phyloP scores from a whole-genome alignment of 2,797 vertebrate genomes.

The Phaenicophaeus curvirostris region DNA sequence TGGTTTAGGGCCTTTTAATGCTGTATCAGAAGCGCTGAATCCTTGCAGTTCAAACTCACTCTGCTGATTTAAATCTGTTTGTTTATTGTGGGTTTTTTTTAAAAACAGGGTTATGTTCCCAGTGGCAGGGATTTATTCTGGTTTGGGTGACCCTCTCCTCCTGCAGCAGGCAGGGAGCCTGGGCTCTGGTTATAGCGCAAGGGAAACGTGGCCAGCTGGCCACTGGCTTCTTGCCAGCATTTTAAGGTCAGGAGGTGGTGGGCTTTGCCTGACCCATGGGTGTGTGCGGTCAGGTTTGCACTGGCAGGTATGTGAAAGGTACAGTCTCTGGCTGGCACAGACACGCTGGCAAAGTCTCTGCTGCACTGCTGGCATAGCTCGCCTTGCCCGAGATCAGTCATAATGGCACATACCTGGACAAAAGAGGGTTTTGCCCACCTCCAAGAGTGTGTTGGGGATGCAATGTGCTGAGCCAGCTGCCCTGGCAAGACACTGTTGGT shows the following conservation, averaged over 20 bases:
- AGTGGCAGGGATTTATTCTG: neutral
- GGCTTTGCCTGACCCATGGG: neutral
- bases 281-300: neutral
- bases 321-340: rapidly evolving
- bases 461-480: rapidly evolving
- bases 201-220: neutral
- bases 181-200: neutral
- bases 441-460: rapidly evolving
- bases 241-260: neutral
- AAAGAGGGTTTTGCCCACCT: neutral
- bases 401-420: rapidly evolving
- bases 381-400: rapidly evolving
- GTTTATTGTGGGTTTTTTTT: neutral
- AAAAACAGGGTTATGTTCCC: neutral
- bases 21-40: neutral
- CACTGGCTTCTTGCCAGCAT: rapidly evolving
- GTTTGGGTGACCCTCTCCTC: neutral
- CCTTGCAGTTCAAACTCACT: neutral
- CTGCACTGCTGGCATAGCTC: rapidly evolving
- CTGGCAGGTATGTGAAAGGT: neutral
- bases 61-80: neutral
- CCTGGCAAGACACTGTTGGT: neutral
- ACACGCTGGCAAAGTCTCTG: neutral
- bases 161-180: neutral
- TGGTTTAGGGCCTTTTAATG: neutral